phyloP scores from a whole-genome alignment of 1,140 invertebrate genomes.

The Zaprionus gabonicus region DNA sequence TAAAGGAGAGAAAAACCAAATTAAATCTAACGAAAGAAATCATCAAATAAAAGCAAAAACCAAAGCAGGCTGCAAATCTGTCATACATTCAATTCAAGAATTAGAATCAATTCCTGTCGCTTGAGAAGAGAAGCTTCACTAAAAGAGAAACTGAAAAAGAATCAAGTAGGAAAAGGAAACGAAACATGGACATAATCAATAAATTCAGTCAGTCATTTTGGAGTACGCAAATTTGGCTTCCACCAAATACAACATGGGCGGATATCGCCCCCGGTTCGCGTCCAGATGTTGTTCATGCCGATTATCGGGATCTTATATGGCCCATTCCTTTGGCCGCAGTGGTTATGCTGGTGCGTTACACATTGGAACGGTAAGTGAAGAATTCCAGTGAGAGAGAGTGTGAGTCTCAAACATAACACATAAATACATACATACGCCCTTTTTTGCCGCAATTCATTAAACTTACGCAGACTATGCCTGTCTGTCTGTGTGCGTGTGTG shows the following conservation, averaged over 20 bases:
- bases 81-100: constrained; percentile 10
- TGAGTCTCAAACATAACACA: background rate
- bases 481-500: constrained; percentile 14
- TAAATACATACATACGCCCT: constrained; percentile 37
- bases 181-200: constrained; percentile 73
- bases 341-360: constrained; percentile 90
- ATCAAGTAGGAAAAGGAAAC: background rate
- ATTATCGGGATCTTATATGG: constrained; percentile 92
- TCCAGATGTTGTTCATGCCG: constrained; percentile 90
- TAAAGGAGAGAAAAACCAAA: constrained; percentile 18
- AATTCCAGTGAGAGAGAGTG: background rate
- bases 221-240: constrained; percentile 93
- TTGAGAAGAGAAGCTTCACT: background rate
- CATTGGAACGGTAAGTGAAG: constrained; percentile 90
- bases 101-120: constrained; percentile 10
- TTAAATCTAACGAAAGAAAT: background rate
- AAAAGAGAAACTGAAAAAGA: too few species aligned
- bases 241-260: constrained; percentile 95
- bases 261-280: constrained; percentile 92
- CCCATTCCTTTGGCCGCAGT: constrained; percentile 92
- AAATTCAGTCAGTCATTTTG: constrained; percentile 88
- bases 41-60: constrained; percentile 29
- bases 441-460: constrained; percentile 46
- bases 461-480: constrained; percentile 24
- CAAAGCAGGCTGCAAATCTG: constrained; percentile 17